A percentile compares a stretch with the other conserved stretches of the same genome.
Conservation (phyloP, 2,797 vertebrate species). For the Heterohyrax brucei region DNA sequence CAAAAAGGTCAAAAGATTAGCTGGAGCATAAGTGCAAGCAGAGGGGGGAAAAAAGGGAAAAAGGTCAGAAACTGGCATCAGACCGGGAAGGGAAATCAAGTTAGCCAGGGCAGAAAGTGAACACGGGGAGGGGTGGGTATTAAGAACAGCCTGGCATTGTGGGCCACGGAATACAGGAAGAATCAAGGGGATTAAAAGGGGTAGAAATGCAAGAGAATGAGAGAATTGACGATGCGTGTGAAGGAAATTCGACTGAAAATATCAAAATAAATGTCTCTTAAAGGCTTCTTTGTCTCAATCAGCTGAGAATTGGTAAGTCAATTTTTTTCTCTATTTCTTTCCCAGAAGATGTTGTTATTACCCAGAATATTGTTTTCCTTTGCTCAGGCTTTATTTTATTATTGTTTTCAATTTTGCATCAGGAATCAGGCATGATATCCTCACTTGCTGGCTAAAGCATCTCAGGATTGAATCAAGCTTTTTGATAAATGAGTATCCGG, state of each 20-base stretch:
- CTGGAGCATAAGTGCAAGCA: slow-evolving; percentile 77
- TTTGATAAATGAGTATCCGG: slow-evolving; percentile 40
- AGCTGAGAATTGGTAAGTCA: neutral
- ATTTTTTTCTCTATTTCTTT: neutral
- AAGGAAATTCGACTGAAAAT: slow-evolving; percentile 67
- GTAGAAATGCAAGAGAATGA: slow-evolving; percentile 55
- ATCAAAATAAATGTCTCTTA: slow-evolving; percentile 18
- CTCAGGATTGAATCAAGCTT: slow-evolving; percentile 39
- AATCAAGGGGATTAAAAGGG: slow-evolving; percentile 30
- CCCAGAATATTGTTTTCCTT: slow-evolving; percentile 42
- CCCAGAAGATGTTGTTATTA: slow-evolving; percentile 17
- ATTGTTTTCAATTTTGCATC: slow-evolving; percentile 52
- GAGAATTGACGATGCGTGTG: neutral
- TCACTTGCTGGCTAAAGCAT: slow-evolving; percentile 25
- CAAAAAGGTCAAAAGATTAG: slow-evolving; percentile 86
- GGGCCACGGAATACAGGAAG: slow-evolving; percentile 9
- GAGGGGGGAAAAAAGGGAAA: slow-evolving; percentile 72
- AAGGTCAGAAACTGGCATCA: slow-evolving; percentile 84
- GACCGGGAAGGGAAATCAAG: slow-evolving; percentile 76
- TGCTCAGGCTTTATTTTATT: slow-evolving; percentile 33
- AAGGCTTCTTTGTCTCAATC: slow-evolving; percentile 16
- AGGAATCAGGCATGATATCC: neutral
- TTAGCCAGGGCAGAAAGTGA: slow-evolving; percentile 67
- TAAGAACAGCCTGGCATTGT: slow-evolving; percentile 68
- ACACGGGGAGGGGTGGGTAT: neutral